These are phyloP conservation scores for Nysson spinosus DNA, from an alignment of 2,888 invertebrate species.

Conservation along the genomic window DNA sequence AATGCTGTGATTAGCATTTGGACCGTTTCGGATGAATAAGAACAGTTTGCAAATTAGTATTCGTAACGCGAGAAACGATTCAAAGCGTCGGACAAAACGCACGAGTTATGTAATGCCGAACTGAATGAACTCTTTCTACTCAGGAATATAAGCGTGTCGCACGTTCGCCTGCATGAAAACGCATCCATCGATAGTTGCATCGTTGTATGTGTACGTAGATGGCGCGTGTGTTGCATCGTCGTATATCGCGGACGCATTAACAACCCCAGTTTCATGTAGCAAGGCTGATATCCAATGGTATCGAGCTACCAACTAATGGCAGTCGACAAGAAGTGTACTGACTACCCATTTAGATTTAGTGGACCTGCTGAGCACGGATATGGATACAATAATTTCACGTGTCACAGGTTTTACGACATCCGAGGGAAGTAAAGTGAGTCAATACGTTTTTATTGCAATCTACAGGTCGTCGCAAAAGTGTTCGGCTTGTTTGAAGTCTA, in stretches of 20 bases:
- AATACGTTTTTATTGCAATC: neutral
- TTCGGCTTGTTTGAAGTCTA: neutral
- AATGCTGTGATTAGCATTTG: too few relatives aligned
- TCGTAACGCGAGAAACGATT: too few relatives aligned
- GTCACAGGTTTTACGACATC: neutral
- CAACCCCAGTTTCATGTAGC: constrained; percentile 21
- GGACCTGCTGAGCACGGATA: constrained; percentile 1
- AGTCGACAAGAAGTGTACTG: constrained; percentile 17
- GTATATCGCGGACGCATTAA: constrained; percentile 9
- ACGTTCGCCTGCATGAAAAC: neutral
- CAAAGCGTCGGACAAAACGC: too few relatives aligned
- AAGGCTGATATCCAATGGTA: constrained; percentile 14
- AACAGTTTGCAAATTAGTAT: too few relatives aligned
- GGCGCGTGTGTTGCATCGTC: constrained; percentile 6
- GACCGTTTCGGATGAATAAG: too few relatives aligned
- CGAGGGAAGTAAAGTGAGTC: neutral
- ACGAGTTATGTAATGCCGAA: too few relatives aligned
- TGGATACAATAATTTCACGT: constrained; percentile 6
- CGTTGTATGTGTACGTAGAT: neutral
- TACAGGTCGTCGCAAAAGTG: neutral
- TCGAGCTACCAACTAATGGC: constrained; percentile 27
- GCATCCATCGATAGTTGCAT: neutral
- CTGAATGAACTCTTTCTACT: too few relatives aligned
- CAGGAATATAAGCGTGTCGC: neutral
- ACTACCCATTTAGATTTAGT: constrained; percentile 13